Evolutionary conservation across 2,113 vertebrate genomes (phyloP), one percentile per base, ranked within the genome.

Genomic region (Dinomys branickii): DNA sequence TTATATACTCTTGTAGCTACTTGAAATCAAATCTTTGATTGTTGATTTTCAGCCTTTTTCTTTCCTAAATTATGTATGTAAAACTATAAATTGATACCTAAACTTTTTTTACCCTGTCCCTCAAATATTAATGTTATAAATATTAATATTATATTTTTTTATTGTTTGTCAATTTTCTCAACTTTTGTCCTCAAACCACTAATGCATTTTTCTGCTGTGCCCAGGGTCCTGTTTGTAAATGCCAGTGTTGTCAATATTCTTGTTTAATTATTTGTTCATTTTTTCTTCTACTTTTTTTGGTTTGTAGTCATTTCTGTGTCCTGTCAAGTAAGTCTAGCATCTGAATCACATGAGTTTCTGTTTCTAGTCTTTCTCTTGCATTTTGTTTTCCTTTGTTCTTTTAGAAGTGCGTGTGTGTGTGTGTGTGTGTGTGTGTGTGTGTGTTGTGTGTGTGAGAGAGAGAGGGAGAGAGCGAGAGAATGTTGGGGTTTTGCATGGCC

Each of bases 121-220:
- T 26, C 28, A 73, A 69, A 52, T 94, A 80, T 50, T 88, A 17
- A 52, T 71, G n/a, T n/a, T n/a, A n/a, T n/a, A n/a, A n/a, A n/a
- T n/a, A n/a, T n/a, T n/a, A n/a, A 26, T 50, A 35, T 82, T 94
- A 88, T 59, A 17, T 88, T 94, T 88, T 82, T 82, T n/a, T 54
- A 50, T 80, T 35, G 4, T 81, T 16, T 52, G 77, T 80, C 47
- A 19, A 19, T 80, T 50, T 52, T 86, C 28, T 86, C 52, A 44
- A 86, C 41, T 24, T n/a, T 20, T 65, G 22, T 24, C 65, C 33
- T 61, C 1, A n/a, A 11, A 67, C 67, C 44, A 67, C 85, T 71
- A 56, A 35, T 69, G 24, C 65, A 52, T 67, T 67, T 86, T 69
- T 69, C 63, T 69, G 33, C 7, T 67, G 63, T 67, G 63, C 54